phyloP scores from a whole-genome alignment of 1,140 invertebrate genomes.

The Reticulitermes speratus region DNA sequence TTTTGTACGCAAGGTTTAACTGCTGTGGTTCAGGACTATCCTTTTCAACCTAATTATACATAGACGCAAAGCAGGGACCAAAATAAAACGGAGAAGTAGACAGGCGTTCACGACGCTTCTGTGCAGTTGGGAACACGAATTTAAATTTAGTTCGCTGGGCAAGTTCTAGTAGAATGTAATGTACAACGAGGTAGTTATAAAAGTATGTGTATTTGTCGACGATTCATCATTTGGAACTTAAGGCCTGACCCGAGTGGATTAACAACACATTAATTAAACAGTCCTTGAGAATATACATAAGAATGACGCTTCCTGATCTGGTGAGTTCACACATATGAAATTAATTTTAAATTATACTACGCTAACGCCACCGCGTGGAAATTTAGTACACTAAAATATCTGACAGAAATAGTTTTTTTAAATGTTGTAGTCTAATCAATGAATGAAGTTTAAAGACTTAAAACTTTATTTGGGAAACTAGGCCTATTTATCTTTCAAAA shows the following conservation, averaged over 20 bases:
- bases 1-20: background rate
- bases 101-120: background rate
- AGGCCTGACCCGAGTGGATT: background rate
- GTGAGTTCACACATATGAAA: background rate
- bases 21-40: background rate
- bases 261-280: background rate
- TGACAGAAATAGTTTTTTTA: background rate
- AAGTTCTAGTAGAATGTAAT: background rate
- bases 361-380: background rate
- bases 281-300: background rate
- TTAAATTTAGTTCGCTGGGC: conserved; percentile 13
- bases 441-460: background rate
- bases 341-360: background rate
- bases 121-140: background rate
- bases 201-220: background rate
- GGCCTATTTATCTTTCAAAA: background rate
- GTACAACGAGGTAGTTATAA: background rate
- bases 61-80: background rate
- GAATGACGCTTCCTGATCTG: background rate
- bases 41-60: conserved; percentile 25
- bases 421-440: background rate
- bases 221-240: background rate
- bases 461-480: background rate
- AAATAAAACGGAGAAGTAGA: background rate
- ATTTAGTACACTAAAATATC: background rate